A percentile compares a stretch with the other conserved stretches of the same genome.
Evolutionary conservation across 2,797 vertebrate genomes (phyloP).

Genomic region (Chloroceryle inda): DNA sequence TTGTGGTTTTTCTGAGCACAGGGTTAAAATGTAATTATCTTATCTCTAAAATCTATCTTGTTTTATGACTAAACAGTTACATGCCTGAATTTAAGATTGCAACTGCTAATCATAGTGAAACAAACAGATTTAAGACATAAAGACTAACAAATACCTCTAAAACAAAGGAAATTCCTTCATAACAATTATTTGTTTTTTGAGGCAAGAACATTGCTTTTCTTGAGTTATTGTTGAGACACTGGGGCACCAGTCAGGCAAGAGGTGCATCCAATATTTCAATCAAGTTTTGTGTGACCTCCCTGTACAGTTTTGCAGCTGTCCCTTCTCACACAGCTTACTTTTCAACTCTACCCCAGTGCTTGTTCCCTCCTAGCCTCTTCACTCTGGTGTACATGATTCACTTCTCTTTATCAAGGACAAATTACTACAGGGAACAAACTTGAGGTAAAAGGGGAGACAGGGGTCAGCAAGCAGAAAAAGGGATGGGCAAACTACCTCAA

Average conservation of each 20-base stretch:
- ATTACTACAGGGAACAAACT: not conserved
- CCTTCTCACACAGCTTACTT: not conserved
- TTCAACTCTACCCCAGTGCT: not conserved
- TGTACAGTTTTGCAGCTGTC: not conserved
- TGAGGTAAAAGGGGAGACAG: not conserved
- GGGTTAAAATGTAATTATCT: not conserved
- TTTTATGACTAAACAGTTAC: constrained; percentile 3
- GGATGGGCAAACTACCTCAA: not conserved
- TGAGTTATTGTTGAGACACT: not conserved
- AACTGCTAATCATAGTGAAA: not conserved
- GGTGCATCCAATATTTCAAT: not conserved
- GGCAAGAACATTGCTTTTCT: not conserved
- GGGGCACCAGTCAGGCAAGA: not conserved
- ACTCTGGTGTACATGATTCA: not conserved
- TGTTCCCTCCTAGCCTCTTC: not conserved
- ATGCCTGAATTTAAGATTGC: not conserved
- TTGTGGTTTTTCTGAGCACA: not conserved
- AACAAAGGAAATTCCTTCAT: constrained; percentile 16
- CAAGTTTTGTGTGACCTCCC: not conserved
- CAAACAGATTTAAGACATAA: not conserved
- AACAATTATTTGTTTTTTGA: constrained; percentile 35
- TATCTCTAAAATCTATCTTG: not conserved
- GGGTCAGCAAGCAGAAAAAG: not conserved
- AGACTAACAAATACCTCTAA: not conserved
- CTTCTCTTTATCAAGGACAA: not conserved